A percentile compares a stretch with the other conserved stretches of the same genome.
These are phyloP conservation scores for Willisornis vidua DNA, from an alignment of 2,113 vertebrate species.

Conservation along the genomic window DNA sequence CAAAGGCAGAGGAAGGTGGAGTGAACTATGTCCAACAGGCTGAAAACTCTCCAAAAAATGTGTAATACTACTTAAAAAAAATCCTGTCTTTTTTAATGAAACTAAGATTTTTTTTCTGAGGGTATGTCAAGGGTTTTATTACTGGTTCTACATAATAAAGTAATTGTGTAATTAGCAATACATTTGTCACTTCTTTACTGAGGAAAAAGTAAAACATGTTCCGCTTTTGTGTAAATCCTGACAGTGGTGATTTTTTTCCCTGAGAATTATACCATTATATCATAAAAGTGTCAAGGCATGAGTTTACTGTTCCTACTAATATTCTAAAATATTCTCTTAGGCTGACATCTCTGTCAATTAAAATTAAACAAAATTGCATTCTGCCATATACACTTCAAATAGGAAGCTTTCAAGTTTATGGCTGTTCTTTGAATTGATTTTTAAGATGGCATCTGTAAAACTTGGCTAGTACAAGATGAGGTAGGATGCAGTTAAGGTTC, in stretches of 20 bases:
- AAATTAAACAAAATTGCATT: conserved; percentile 85
- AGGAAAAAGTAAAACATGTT: conserved; percentile 65
- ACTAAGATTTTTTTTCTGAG: conserved; percentile 44
- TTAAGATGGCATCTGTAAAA: conserved; percentile 83
- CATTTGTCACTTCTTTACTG: conserved; percentile 74
- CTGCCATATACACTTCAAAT: conserved; percentile 76
- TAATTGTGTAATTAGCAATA: conserved; percentile 80
- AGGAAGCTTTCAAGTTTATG: conserved; percentile 78
- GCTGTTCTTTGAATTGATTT: conserved; percentile 80
- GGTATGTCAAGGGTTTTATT: conserved; percentile 68
- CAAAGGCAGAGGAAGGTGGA: not conserved
- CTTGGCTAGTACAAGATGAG: conserved; percentile 75
- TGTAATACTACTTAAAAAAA: not conserved
- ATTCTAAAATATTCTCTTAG: conserved; percentile 83
- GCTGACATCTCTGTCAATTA: conserved; percentile 86
- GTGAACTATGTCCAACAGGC: not conserved
- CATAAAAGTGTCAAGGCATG: conserved; percentile 83
- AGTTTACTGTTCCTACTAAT: conserved; percentile 84
- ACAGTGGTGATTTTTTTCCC: conserved; percentile 64
- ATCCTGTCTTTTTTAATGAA: conserved; percentile 14
- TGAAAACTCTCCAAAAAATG: not conserved
- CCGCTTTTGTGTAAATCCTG: conserved; percentile 75
- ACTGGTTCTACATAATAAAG: conserved; percentile 73
- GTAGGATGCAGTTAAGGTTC: conserved; percentile 78
- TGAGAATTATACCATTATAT: conserved; percentile 82